A percentile compares a stretch with the other conserved stretches of the same genome.
phyloP scores from a whole-genome alignment of 1,140 invertebrate genomes.

The Drosophila nebulosa region DNA sequence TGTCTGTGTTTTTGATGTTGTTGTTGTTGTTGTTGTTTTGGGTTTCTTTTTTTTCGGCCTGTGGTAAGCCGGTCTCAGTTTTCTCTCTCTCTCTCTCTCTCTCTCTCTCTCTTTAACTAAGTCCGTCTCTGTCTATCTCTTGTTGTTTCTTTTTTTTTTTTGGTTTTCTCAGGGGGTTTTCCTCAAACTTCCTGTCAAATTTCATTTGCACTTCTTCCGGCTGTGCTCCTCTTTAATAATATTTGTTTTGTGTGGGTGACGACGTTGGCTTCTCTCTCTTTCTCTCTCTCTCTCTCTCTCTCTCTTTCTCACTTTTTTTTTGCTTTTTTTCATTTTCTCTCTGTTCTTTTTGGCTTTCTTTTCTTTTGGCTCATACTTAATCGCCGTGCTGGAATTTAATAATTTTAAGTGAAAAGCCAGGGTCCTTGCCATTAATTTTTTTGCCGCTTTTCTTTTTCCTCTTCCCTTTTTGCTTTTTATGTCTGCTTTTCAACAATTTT shows the following conservation, averaged over 20 bases:
- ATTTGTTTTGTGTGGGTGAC: constrained; percentile 6
- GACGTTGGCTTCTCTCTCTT: constrained; percentile 11
- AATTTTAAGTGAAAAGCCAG: constrained; percentile 58
- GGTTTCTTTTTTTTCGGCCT: not conserved
- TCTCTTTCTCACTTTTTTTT: not conserved
- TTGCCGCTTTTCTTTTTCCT: not conserved
- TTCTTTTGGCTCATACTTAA: constrained; percentile 20
- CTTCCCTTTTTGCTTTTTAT: not conserved
- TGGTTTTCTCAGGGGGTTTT: not conserved
- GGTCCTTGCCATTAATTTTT: not conserved
- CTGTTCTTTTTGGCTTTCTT: not conserved
- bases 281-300: not conserved
- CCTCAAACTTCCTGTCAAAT: constrained; percentile 35
- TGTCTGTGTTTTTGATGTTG: constrained; percentile 8
- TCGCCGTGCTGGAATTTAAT: constrained; percentile 59
- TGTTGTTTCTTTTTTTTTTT: not conserved
- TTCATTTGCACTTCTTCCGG: constrained; percentile 45
- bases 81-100: not conserved
- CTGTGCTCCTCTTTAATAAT: constrained; percentile 7
- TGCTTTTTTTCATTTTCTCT: constrained; percentile 8
- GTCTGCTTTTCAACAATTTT: constrained; percentile 39
- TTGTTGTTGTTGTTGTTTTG: too few species aligned
- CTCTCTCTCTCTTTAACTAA: not conserved
- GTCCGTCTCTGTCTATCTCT: not conserved
- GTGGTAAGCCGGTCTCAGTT: not conserved